These are phyloP conservation scores for Hormaphis cornu DNA, from an alignment of 1,140 invertebrate genomes.

Conservation along the genomic window DNA sequence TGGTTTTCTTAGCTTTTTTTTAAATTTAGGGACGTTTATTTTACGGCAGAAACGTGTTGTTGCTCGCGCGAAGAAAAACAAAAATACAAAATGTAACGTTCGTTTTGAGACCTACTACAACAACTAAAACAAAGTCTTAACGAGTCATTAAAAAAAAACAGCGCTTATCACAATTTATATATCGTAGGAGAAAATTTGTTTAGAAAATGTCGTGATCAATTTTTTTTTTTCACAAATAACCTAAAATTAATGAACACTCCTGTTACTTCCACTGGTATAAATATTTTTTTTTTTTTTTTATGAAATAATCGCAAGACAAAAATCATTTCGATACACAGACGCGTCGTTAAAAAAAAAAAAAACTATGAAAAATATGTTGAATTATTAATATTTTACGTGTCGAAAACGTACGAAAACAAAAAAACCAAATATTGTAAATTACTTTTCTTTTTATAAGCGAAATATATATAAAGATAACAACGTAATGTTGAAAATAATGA, in stretches of 20 bases:
- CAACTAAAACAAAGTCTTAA: conserved; percentile 30
- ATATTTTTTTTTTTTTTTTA: background rate
- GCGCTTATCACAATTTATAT: conserved; percentile 30
- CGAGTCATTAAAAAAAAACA: conserved; percentile 17
- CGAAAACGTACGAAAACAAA: background rate
- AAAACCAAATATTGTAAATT: background rate
- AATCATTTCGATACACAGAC: background rate
- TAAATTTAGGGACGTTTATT: conserved; percentile 7
- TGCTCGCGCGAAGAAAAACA: conserved; percentile 6
- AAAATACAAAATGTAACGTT: background rate
- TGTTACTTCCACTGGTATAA: conserved; percentile 31
- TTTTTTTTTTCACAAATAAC: conserved; percentile 1
- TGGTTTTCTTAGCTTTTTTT: background rate
- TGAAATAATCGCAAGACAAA: background rate
- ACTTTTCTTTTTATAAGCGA: background rate
- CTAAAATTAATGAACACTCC: conserved; percentile 30
- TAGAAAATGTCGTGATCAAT: conserved; percentile 13
- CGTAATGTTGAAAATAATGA: background rate
- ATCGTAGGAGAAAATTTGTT: conserved; percentile 24
- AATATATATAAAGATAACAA: background rate
- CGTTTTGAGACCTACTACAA: conserved; percentile 1
- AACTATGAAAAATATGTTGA: background rate
- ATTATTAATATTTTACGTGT: background rate
- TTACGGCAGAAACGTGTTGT: conserved; percentile 28
- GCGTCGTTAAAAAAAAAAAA: background rate